Percentiles rank a stretch among this genome's conserved stretches.
These are phyloP conservation scores for Australoheros scitulus DNA, from an alignment of 2,113 vertebrate species.

Conservation along the genomic window DNA sequence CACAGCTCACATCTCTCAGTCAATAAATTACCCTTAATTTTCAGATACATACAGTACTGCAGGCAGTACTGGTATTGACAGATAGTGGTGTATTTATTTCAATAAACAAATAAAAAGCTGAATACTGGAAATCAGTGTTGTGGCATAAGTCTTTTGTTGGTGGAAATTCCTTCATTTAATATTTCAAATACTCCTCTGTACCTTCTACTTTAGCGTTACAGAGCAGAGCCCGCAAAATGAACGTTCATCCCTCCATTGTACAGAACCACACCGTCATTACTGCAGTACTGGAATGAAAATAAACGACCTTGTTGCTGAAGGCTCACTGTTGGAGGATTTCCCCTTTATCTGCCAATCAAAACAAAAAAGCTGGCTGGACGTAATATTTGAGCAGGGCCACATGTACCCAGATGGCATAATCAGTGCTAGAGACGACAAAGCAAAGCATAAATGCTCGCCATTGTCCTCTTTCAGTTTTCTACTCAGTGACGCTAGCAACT, in stretches of 20 bases:
- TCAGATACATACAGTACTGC: no score
- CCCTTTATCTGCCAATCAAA: constrained; percentile 7
- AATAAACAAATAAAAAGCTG: background rate
- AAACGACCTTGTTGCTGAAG: background rate
- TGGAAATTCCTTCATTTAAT: background rate
- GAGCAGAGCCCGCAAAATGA: background rate
- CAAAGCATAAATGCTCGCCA: background rate
- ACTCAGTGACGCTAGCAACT: background rate
- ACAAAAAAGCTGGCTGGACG: background rate
- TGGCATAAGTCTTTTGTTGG: background rate
- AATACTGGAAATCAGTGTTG: background rate
- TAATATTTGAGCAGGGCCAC: background rate
- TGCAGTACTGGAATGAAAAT: background rate
- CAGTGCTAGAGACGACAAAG: background rate
- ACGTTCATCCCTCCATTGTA: background rate
- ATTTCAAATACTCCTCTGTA: background rate
- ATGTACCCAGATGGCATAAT: background rate
- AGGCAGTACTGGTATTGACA: no score
- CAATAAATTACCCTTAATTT: background rate
- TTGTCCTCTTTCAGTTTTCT: background rate
- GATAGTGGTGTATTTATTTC: no score
- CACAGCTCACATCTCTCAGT: background rate
- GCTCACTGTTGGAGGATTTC: background rate
- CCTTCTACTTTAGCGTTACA: background rate
- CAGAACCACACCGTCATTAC: background rate